Conservation (phyloP, 2,113 vertebrate species). For the Eidolon helvum region DNA sequence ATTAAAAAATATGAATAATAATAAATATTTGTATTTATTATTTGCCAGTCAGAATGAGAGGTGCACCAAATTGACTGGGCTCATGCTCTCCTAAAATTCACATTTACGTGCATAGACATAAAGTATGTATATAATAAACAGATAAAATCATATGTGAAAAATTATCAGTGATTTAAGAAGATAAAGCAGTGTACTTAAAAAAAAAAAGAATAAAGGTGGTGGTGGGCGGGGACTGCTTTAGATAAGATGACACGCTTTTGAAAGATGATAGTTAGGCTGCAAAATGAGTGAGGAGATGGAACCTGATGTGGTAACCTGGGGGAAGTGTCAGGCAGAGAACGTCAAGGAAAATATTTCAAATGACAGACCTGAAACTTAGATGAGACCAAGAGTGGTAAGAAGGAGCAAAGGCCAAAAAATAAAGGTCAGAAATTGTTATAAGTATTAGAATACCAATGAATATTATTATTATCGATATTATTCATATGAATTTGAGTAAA, state of each 20-base stretch:
- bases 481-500: neutral
- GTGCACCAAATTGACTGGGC: neutral
- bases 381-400: neutral
- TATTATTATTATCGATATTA: neutral
- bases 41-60: neutral
- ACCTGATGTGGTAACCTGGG: neutral
- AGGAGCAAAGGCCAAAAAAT: neutral
- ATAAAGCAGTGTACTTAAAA: neutral
- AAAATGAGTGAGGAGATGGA: neutral
- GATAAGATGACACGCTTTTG: neutral
- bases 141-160: slow-evolving; percentile 6
- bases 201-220: neutral
- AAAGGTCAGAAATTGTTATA: neutral
- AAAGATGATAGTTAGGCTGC: neutral
- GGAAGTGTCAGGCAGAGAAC: neutral
- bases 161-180: neutral
- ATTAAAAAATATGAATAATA: too few species aligned
- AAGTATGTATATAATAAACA: neutral
- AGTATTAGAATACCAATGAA: neutral
- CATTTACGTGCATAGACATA: neutral
- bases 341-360: neutral
- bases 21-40: neutral
- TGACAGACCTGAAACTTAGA: neutral
- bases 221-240: neutral
- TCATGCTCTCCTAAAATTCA: neutral